Evolutionary conservation across 53 echinoderm and acorn worm genomes (phyloP).

Genomic region (Echinometra lucunter): DNA sequence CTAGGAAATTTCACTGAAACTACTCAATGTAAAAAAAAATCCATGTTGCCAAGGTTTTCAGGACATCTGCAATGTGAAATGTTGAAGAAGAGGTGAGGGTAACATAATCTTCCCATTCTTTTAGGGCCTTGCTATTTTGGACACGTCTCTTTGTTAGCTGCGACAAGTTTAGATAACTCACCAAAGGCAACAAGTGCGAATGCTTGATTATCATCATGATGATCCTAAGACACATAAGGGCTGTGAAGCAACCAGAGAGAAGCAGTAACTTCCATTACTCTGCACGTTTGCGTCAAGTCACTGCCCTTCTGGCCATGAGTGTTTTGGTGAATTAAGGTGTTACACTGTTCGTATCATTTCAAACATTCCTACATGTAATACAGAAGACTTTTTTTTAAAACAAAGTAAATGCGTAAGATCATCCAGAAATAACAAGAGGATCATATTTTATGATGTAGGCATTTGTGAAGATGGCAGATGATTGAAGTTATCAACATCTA

Average conservation of each 20-base stretch:
- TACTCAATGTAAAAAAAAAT: not conserved
- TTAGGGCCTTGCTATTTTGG: not conserved
- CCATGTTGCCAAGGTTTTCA: not conserved
- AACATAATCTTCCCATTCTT: not conserved
- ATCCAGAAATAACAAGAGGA: too few relatives aligned
- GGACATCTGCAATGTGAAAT: not conserved
- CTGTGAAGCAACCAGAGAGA: not conserved
- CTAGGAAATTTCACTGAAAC: not conserved
- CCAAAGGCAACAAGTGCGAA: not conserved
- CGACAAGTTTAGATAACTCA: not conserved
- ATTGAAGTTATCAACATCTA: too few relatives aligned
- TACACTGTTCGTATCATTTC: too few relatives aligned
- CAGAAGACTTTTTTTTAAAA: too few relatives aligned
- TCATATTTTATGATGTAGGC: too few relatives aligned
- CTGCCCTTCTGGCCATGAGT: too few relatives aligned
- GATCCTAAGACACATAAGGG: not conserved
- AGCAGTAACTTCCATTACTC: too few relatives aligned
- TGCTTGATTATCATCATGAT: not conserved
- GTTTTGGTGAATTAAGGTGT: too few relatives aligned
- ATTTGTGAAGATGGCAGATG: too few relatives aligned
- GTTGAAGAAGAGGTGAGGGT: conserved; percentile 3
- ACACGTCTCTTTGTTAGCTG: not conserved
- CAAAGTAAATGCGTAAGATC: too few relatives aligned
- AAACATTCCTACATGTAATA: too few relatives aligned
- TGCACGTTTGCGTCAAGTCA: too few relatives aligned